Conservation (phyloP, 2,113 vertebrate genomes). For the Bothrops jararaca region DNA sequence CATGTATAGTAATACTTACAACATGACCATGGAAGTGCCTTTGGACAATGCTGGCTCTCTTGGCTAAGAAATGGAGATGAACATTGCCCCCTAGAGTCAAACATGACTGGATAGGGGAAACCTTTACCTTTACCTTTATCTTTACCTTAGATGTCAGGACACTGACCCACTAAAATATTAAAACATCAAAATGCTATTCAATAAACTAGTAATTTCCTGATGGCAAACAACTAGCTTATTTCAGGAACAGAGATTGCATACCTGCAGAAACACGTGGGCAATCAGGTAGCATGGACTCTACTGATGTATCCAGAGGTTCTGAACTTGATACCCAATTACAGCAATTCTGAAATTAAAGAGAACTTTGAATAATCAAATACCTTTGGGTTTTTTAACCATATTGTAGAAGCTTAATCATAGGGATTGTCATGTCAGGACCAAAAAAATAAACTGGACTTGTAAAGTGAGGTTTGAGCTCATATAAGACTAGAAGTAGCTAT, state of each 20-base stretch:
- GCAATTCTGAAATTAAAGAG: slow-evolving; percentile 79
- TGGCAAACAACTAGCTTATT: background rate
- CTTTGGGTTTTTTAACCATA: background rate
- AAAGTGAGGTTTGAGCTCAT: background rate
- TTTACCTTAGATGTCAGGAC: background rate
- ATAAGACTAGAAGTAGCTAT: background rate
- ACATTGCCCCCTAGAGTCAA: background rate
- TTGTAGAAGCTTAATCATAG: background rate
- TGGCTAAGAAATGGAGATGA: background rate
- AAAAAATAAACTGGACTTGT: background rate
- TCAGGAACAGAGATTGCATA: slow-evolving; percentile 54
- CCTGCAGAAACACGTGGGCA: slow-evolving; percentile 96
- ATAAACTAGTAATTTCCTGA: background rate
- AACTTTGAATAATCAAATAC: slow-evolving; percentile 17
- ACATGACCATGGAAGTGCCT: background rate
- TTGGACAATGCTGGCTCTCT: background rate
- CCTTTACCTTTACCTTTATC: background rate
- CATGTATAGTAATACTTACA: background rate
- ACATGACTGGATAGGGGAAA: background rate
- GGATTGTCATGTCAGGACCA: background rate
- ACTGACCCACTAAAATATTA: background rate
- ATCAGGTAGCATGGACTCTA: slow-evolving; percentile 94
- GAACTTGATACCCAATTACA: slow-evolving; percentile 97
- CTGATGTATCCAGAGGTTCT: slow-evolving; percentile 85
- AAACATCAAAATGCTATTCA: background rate